Percentiles rank a stretch among this genome's conserved stretches.
phyloP scores from a whole-genome alignment of 2,113 vertebrate species.

The Forbesichthys papilliferus region DNA sequence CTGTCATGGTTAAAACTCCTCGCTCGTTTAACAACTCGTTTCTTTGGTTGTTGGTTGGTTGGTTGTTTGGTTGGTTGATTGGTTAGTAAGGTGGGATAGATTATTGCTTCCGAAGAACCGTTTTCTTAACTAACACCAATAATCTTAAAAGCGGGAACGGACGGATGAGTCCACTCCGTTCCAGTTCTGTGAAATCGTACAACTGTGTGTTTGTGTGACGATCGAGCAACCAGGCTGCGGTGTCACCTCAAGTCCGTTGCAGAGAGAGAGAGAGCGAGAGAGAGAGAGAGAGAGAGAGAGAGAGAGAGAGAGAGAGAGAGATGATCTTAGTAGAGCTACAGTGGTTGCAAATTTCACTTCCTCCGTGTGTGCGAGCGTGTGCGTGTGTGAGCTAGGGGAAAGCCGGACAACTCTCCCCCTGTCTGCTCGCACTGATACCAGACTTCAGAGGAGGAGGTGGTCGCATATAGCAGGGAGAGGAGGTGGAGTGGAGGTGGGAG shows the following conservation, averaged over 20 bases:
- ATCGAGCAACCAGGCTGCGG: conserved; percentile 42
- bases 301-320: too few relatives aligned
- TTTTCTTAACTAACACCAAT: conserved; percentile 33
- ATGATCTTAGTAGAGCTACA: neutral
- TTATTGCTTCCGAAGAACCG: too few relatives aligned
- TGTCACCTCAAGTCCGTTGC: too few relatives aligned
- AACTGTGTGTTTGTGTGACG: conserved; percentile 11
- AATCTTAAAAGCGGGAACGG: conserved; percentile 49
- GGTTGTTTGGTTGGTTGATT: too few relatives aligned
- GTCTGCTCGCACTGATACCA: conserved; percentile 27
- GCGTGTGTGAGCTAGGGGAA: neutral
- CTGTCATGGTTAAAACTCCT: conserved; percentile 82
- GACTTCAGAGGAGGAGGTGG: conserved; percentile 10
- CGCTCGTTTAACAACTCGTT: neutral
- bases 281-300: too few relatives aligned
- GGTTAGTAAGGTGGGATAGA: too few relatives aligned
- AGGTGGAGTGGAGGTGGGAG: conserved; percentile 17
- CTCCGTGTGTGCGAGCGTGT: neutral
- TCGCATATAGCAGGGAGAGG: neutral
- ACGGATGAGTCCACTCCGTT: conserved; percentile 39
- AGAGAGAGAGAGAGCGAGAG: too few relatives aligned
- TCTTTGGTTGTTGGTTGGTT: too few relatives aligned
- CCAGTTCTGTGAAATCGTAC: conserved; percentile 33
- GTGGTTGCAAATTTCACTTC: conserved; percentile 33
- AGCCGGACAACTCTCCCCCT: conserved; percentile 1